Percentiles rank a stretch among this genome's conserved stretches.
Conservation (phyloP, 2,797 vertebrate species). For the Dipus sagitta region DNA sequence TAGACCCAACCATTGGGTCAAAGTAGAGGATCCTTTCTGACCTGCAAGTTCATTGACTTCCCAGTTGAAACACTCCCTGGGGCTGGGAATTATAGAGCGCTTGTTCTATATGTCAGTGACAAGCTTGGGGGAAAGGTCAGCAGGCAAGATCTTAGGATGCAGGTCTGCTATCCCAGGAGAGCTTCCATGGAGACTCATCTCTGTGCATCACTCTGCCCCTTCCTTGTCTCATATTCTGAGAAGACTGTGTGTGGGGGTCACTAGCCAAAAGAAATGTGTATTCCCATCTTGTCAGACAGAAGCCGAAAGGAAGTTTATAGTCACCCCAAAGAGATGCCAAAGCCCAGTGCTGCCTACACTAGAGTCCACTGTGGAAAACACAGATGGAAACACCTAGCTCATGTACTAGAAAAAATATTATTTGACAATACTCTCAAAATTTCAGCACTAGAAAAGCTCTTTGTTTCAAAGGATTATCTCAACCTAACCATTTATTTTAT, state of each 20-base stretch:
- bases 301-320: neutral
- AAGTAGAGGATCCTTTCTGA: neutral
- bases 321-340: neutral
- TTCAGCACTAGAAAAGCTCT: neutral
- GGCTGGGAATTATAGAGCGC: neutral
- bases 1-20: neutral
- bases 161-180: neutral
- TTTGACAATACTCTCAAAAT: slow-evolving; percentile 24
- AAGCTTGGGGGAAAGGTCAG: no score
- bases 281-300: neutral
- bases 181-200: neutral
- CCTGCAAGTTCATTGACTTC: neutral
- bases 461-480: neutral
- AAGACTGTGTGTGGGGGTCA: neutral
- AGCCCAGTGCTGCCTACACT: neutral
- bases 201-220: neutral
- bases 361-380: neutral
- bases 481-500: slow-evolving; percentile 1
- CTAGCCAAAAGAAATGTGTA: neutral
- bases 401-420: neutral
- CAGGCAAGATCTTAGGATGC: neutral
- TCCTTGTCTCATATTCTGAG: neutral
- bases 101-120: neutral
- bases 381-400: neutral
- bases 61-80: neutral